Conservation (phyloP, 2,113 vertebrate genomes). For the Sisor rabdophorus region DNA sequence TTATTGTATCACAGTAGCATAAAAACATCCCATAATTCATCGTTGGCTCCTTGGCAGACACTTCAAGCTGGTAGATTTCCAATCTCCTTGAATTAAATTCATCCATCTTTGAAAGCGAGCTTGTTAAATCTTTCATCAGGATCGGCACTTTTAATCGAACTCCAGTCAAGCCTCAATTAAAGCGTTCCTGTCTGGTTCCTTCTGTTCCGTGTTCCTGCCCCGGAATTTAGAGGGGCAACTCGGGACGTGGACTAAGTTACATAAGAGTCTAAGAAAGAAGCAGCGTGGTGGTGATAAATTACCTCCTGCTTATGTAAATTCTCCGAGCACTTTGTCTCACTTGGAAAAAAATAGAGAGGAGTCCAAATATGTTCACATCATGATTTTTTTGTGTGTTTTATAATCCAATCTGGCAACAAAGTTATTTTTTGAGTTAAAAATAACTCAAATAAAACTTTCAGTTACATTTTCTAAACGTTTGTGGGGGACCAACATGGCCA, state of each 20-base stretch:
- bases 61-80: conserved; percentile 37
- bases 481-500: too few relatives aligned
- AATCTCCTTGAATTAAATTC: conserved; percentile 52
- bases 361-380: too few relatives aligned
- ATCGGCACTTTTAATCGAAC: conserved; percentile 43
- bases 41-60: conserved; percentile 5
- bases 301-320: conserved; percentile 11
- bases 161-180: conserved; percentile 33
- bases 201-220: conserved; percentile 1
- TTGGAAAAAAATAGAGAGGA: too few relatives aligned
- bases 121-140: conserved; percentile 47
- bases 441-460: too few relatives aligned
- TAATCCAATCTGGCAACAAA: too few relatives aligned
- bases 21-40: conserved; percentile 32
- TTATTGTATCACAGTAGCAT: background rate
- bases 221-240: conserved; percentile 1
- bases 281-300: conserved; percentile 23
- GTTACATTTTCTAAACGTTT: too few relatives aligned
- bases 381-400: too few relatives aligned
- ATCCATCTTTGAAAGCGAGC: conserved; percentile 41
- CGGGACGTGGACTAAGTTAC: background rate
- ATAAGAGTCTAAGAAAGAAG: conserved; percentile 3
- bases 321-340: background rate
- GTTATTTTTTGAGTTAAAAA: too few relatives aligned
- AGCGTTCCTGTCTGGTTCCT: conserved; percentile 20